Percentiles rank a stretch among this genome's conserved stretches.
Evolutionary conservation across 2,113 vertebrate genomes (phyloP).

Genomic region (Nannospalax galili): DNA sequence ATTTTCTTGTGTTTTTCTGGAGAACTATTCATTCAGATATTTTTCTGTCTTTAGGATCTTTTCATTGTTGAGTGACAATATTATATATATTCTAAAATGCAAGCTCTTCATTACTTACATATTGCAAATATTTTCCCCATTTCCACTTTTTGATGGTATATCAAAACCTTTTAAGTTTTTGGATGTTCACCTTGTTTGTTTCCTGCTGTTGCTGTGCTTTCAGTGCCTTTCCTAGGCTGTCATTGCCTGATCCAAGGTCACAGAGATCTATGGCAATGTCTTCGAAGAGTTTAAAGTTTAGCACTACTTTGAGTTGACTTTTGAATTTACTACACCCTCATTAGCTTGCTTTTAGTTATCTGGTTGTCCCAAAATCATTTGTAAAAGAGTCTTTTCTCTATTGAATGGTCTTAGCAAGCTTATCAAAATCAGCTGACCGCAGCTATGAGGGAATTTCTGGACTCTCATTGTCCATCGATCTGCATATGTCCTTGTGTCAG

Average conservation of each 20-base stretch:
- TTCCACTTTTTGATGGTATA: background rate
- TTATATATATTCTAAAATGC: constrained; percentile 8
- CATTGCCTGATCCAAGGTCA: background rate
- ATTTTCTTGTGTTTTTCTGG: background rate
- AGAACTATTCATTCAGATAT: background rate
- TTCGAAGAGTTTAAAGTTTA: background rate
- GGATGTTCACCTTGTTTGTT: background rate
- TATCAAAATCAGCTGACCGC: background rate
- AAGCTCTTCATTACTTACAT: background rate
- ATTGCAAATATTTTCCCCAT: background rate
- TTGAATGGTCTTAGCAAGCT: background rate
- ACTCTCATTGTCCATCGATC: background rate
- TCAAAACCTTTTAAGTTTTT: background rate
- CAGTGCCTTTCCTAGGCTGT: background rate
- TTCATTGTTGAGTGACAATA: background rate
- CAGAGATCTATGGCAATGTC: background rate
- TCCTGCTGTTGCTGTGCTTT: background rate
- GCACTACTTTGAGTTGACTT: background rate
- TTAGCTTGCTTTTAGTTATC: background rate
- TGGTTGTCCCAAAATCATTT: background rate
- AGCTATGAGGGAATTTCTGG: background rate
- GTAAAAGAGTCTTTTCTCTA: background rate
- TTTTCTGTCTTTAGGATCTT: background rate
- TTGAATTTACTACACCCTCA: background rate
- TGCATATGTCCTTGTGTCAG: background rate